Evolutionary conservation across 2,888 invertebrate species (phyloP).

Genomic region (Dynastes grantii): DNA sequence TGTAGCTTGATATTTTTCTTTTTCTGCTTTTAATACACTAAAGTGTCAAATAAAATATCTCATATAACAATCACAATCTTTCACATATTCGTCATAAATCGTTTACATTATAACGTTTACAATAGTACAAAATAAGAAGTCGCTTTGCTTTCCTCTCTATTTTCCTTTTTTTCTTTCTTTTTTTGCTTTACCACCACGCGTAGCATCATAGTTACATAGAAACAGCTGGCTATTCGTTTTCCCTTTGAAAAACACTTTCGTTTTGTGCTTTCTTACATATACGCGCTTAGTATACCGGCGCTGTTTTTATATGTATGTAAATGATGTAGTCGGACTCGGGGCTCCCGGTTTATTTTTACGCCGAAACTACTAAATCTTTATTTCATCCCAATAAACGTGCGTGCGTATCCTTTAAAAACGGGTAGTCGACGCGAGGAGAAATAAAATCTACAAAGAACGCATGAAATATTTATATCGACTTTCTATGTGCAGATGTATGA

Average conservation of each 20-base stretch:
- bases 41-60: no score
- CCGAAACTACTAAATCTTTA: slow-evolving; percentile 30
- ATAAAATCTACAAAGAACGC: slow-evolving; percentile 15
- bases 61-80: no score
- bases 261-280: slow-evolving; percentile 39
- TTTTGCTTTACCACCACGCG: slow-evolving; percentile 23
- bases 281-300: slow-evolving; percentile 7
- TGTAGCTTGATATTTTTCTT: no score
- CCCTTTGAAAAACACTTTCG: slow-evolving; percentile 42
- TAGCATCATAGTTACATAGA: slow-evolving; percentile 16
- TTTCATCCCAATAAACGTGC: slow-evolving; percentile 19
- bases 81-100: no score
- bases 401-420: slow-evolving; percentile 14
- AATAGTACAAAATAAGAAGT: background rate
- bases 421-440: slow-evolving; percentile 2
- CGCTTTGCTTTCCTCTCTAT: slow-evolving; percentile 15
- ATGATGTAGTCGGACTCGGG: slow-evolving; percentile 13
- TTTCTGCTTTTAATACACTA: no score
- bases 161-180: slow-evolving; percentile 19
- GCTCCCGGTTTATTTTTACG: slow-evolving; percentile 11
- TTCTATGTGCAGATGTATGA: background rate
- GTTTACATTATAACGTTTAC: background rate
- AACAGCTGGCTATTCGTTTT: slow-evolving; percentile 36
- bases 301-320: slow-evolving; percentile 35
- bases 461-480: background rate